Base-by-base conservation (phyloP, 1,140 invertebrate genomes). In the Pristionchus pacificus region DNA sequence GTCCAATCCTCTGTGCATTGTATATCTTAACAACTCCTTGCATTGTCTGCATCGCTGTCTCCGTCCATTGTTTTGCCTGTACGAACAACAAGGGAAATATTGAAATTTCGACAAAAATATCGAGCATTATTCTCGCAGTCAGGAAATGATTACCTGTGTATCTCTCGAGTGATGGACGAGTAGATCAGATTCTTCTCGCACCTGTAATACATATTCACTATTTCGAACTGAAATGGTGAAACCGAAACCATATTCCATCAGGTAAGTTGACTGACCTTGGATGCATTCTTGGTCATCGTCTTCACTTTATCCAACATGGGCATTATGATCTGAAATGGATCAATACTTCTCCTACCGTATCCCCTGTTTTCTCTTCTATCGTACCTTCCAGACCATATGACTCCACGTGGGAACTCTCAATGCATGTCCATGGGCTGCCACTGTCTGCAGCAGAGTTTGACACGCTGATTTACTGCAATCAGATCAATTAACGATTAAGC, bases 111-210 rank as follows among this genome's bases (percentile, higher is more conserved):
- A 10, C 38, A 10, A 49, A 49, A 49, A 49, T 49, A 49, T 49
- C 19, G 19, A 49, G n/a, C n/a, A n/a, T n/a, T n/a, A n/a, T n/a
- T n/a, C n/a, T n/a, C n/a, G n/a, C n/a, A n/a, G n/a, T n/a, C n/a
- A 49, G 19, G 6, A 49, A 49, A 49, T 49, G 6, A 10, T 19
- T 19, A 93, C 38, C 24, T 95, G 94, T 0, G 96, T 99, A 85
- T 99, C 97, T 76, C 96, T 88, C 0, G 94, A 95, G 85, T 99
- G 96, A 86, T 99, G 96, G 77, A 98, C 97, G 0, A 98, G 87
- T 77, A 98, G 95, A 81, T 95, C 67, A 55, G 38, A 49, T 19
- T 49, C 19, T 19, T 49, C 38, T 49, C 38, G 38, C 38, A 10
- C 38, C 38, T 49, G 19, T 10, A 49, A 49, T 49, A 19, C n/a